Evolutionary conservation across 2,113 vertebrate genomes (phyloP).

Genomic region (mouse (Mus musculus)): GRCm39 chr8:46605501-46606000

Average conservation of each 20-base stretch:
- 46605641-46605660: not conserved
- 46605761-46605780: not conserved
- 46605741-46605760: not conserved
- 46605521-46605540: constrained; percentile 71
- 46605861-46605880: not conserved
- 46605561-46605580: constrained; percentile 8
- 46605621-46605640: not conserved
- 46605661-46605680: constrained; percentile 69
- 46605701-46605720: constrained; percentile 19
- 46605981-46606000: constrained; percentile 55
- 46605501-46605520: constrained; percentile 57
- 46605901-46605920: not conserved
- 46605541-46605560: constrained; percentile 28
- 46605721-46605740: not conserved
- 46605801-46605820: not conserved
- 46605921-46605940: constrained; percentile 47
- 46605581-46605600: not conserved
- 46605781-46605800: not conserved
- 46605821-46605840: not conserved
- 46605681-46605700: not conserved
- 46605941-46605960: constrained; percentile 10
- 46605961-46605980: constrained; percentile 48
- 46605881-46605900: constrained; percentile 5
- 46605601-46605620: not conserved
- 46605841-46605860: not conserved